Evolutionary conservation across 1,140 invertebrate genomes (phyloP), one percentile per base, ranked within the genome.

Genomic region (Trialeurodes vaporariorum): DNA sequence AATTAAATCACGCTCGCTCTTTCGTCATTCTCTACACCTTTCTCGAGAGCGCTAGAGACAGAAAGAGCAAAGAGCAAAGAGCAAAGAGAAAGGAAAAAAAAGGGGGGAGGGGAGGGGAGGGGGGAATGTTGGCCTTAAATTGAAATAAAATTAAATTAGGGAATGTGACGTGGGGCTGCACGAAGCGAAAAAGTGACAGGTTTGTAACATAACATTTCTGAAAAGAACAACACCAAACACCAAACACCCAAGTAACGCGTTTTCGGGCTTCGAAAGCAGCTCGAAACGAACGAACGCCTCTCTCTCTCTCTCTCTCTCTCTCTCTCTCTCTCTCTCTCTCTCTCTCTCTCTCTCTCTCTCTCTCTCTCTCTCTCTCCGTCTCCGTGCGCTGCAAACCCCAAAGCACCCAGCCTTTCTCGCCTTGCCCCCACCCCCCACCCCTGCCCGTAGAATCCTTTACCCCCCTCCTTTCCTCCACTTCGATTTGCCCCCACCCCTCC

Each of bases 121-220:
- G 63, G 5, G 22, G 63, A 22, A 11, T 5, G 13, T 25, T 9
- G 25, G 5, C 25, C 2, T 27, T 25, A 64, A 64, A 64, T 64
- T 49, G 27, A 65, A 65, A 40, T 23, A 49, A 65, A 65, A 40
- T 65, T 65, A 65, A 49, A 65, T 65, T 65, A 65, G 34, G 34
- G 34, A 49, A 5, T 17, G 34, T 49, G 34, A 49, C 34, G 34
- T 17, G 34, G 34, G 34, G 34, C 34, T 49, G 17, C 34, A 17
- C 34, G 34, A 65, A 49, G 25, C 64, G n/a, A n/a, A 27, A 65
- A 40, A 65, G 27, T 65, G 49, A 65, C 27, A 65, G 64, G 23
- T 49, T 65, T 27, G 64, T 23, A 40, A 26, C 23, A 27, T 49
- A 49, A 65, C 24, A 40, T 65, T 65, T 65, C 49, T 61, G 22